These are phyloP conservation scores for Anastatus disparis DNA, from an alignment of 1,140 invertebrate genomes.

Conservation along the genomic window DNA sequence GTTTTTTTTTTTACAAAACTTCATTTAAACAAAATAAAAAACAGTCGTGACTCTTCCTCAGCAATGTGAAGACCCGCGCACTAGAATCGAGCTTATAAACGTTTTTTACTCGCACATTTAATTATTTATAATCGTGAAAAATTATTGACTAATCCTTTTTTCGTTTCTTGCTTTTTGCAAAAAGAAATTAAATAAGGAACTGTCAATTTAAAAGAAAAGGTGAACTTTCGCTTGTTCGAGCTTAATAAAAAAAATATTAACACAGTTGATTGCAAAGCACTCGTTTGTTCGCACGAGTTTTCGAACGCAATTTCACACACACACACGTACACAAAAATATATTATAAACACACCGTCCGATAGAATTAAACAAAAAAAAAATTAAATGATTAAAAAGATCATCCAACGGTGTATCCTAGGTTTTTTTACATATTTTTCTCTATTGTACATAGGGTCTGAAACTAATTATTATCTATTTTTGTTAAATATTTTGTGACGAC, in stretches of 20 bases:
- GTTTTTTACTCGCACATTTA: slow-evolving; percentile 12
- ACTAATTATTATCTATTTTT: slow-evolving; percentile 55
- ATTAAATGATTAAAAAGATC: slow-evolving; percentile 42
- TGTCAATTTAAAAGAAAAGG: background rate
- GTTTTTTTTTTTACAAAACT: background rate
- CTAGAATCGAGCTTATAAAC: slow-evolving; percentile 29
- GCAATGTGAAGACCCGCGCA: background rate
- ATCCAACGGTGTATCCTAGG: slow-evolving; percentile 36
- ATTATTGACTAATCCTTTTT: background rate
- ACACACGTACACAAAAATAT: slow-evolving; percentile 43
- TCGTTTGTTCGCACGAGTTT: slow-evolving; percentile 1
- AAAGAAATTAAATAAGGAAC: background rate
- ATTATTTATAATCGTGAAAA: background rate
- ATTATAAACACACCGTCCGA: slow-evolving; percentile 34
- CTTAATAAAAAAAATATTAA: slow-evolving; percentile 6
- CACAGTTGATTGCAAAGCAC: background rate
- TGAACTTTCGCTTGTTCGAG: background rate
- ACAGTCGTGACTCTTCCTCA: background rate
- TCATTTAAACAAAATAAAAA: background rate
- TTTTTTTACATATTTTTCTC: slow-evolving; percentile 58
- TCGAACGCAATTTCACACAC: slow-evolving; percentile 32
- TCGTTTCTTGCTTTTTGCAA: background rate
- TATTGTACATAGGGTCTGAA: slow-evolving; percentile 57
- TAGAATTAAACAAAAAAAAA: slow-evolving; percentile 39
- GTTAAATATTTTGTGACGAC: slow-evolving; percentile 43